These are phyloP conservation scores for Bombus cullumanus DNA, from an alignment of 1,140 invertebrate species.

Conservation along the genomic window DNA sequence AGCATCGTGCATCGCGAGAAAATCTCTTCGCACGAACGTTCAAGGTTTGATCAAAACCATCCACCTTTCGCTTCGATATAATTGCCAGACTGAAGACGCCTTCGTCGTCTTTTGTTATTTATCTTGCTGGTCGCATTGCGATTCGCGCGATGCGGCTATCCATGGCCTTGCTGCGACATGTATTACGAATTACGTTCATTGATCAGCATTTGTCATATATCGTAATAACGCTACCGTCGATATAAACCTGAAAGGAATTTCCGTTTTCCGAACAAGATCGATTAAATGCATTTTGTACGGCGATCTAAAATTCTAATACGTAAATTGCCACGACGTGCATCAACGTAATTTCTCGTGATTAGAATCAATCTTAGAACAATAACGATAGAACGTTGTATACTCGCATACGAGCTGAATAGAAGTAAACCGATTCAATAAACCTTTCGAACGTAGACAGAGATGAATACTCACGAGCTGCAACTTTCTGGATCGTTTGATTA, in stretches of 20 bases:
- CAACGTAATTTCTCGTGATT: too few species aligned
- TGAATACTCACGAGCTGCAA: not conserved
- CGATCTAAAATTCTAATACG: too few species aligned
- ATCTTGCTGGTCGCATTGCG: not conserved
- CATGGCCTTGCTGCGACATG: not conserved
- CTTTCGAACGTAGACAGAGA: not conserved
- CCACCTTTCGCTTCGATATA: constrained; percentile 61
- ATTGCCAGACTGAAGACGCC: constrained; percentile 44
- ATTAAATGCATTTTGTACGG: not conserved
- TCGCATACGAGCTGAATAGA: not conserved
- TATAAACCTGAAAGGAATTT: too few species aligned
- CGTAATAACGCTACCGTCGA: not conserved
- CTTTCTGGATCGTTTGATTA: constrained; percentile 30
- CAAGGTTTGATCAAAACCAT: constrained; percentile 60
- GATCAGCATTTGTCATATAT: not conserved
- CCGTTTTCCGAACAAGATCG: not conserved
- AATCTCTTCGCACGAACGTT: constrained; percentile 55
- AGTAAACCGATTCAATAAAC: not conserved
- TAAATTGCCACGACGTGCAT: too few species aligned
- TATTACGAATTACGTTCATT: constrained; percentile 13
- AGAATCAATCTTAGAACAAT: too few species aligned
- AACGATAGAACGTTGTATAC: too few species aligned
- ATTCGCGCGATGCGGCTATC: not conserved
- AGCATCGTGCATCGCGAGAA: constrained; percentile 52
- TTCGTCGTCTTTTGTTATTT: constrained; percentile 7